A percentile compares a stretch with the other conserved stretches of the same genome.
Evolutionary conservation across 2,888 invertebrate genomes (phyloP).

Genomic region (Agrotis ipsilon): DNA sequence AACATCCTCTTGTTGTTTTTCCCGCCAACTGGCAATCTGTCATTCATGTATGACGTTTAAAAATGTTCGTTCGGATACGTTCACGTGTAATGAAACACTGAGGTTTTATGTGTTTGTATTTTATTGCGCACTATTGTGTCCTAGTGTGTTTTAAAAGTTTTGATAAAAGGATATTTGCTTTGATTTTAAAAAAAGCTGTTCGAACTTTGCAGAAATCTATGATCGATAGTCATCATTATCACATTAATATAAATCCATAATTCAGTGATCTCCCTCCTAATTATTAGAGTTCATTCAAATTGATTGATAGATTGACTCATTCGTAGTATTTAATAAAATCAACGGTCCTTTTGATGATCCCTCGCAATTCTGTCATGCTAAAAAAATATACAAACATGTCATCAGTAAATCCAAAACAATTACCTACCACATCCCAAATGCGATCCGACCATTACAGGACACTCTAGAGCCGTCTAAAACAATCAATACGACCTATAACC

Average conservation of each 20-base stretch:
- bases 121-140: constrained; percentile 8
- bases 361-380: background rate
- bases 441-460: background rate
- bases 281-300: no score
- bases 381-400: no score
- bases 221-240: no score
- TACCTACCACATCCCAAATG: background rate
- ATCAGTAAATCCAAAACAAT: background rate
- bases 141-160: background rate
- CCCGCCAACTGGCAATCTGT: constrained; percentile 62
- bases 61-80: constrained; percentile 60
- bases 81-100: constrained; percentile 47
- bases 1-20: constrained; percentile 33
- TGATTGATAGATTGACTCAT: no score
- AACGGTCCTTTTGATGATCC: no score
- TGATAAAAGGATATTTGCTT: background rate
- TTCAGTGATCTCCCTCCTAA: no score
- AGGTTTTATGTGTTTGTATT: constrained; percentile 21
- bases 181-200: no score
- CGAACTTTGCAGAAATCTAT: no score
- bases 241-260: no score
- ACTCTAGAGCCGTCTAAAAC: constrained; percentile 25
- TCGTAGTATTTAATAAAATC: no score
- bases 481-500: constrained; percentile 50
- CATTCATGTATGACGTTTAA: constrained; percentile 66